Base-by-base conservation (phyloP, 2,113 vertebrate species). In the Bagarius yarrelli region DNA sequence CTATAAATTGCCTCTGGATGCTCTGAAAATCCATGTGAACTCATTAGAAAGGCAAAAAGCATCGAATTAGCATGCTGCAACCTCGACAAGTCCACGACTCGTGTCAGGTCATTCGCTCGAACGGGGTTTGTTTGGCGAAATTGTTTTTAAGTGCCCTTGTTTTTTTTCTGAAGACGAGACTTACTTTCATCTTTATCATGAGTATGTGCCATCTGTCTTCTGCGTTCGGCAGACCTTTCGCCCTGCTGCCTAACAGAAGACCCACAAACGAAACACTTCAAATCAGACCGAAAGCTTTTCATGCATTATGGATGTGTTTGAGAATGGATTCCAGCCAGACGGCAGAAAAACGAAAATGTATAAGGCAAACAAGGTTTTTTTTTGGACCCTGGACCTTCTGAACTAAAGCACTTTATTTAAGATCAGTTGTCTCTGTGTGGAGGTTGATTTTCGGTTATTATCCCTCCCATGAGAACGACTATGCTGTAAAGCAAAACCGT, bases 241-340 rank as follows among this genome's bases (percentile, higher is more conserved):
- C 86, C 64, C 73, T 80, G 79, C 64, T 32, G 76, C 50, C 77
- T 75, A 83, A 80, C 59, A 78, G 32, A 69, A 78, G 78, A 76
- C 74, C 76, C 82, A 81, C 19, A 11, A 85, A 81, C 67, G 76
- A 76, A 88, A 87, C 77, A 57, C 60, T 71, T 5, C 36, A 52
- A 78, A 27, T 76, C 71, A 59, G 77, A 57, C 81, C 47, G 69
- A 81, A 59, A 80, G 81, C 66, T n/a, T 73, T 69, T 66, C 55
- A 88, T 88, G 82, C 81, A 86, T 88, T 84, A 87, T 88, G 84
- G 70, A 89, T 87, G 72, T 50, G 40, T 82, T 80, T 79, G 57
- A 52, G 44, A 82, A 44, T 69, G 52, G 56, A 63, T 86, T 82
- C 83, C 75, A 84, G 72, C 5, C 34, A 81, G 83, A 61, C 74